These are phyloP conservation scores for Philaenus spumarius DNA, from an alignment of 1,140 invertebrate species.

Conservation along the genomic window DNA sequence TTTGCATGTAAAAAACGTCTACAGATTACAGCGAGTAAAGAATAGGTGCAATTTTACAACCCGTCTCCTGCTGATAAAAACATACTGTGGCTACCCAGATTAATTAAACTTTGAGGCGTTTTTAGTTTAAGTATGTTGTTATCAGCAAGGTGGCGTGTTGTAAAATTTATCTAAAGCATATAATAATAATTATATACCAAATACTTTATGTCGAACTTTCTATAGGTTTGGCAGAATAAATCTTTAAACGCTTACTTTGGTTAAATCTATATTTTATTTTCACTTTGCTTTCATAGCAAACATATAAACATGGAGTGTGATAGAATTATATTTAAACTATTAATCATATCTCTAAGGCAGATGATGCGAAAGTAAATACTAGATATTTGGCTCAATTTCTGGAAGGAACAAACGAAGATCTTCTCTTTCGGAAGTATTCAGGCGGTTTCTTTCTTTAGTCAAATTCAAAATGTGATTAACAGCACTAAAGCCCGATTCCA, in stretches of 20 bases:
- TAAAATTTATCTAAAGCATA: too few species aligned
- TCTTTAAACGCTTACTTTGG: background rate
- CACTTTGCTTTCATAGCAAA: too few species aligned
- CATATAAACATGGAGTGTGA: background rate
- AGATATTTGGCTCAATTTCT: background rate
- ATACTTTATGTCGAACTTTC: background rate
- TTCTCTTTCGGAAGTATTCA: background rate
- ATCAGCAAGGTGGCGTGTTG: too few species aligned
- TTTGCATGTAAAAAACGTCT: too few species aligned
- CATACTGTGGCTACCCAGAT: too few species aligned
- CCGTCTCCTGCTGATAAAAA: too few species aligned
- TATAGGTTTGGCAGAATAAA: background rate
- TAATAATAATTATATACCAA: background rate
- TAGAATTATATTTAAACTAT: background rate
- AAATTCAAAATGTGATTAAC: background rate
- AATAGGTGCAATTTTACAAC: too few species aligned
- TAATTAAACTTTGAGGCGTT: too few species aligned
- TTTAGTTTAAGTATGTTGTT: too few species aligned
- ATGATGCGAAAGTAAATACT: background rate
- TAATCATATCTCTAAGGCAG: background rate
- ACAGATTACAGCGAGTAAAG: too few species aligned
- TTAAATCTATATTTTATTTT: background rate
- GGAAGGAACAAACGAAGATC: background rate
- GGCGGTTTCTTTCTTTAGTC: background rate
- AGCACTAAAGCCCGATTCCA: background rate